Percentiles rank a stretch among this genome's conserved stretches.
Evolutionary conservation across 1,140 invertebrate genomes (phyloP).

Genomic region (Tetramorium simillimum): DNA sequence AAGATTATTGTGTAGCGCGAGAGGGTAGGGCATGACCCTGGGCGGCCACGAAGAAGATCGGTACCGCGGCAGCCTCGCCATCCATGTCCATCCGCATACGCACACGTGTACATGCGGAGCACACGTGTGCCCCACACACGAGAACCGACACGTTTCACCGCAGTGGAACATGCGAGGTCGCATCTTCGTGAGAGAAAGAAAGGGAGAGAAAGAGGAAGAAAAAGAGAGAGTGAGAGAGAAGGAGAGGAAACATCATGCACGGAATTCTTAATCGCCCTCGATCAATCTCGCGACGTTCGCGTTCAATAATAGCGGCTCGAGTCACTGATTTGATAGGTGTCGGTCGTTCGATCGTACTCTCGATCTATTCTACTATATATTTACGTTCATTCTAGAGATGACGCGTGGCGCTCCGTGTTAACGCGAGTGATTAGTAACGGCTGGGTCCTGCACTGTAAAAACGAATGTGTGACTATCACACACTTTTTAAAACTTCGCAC

Average conservation of each 20-base stretch:
- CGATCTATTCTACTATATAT: not conserved
- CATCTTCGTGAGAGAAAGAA: conserved; percentile 17
- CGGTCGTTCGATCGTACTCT: not conserved
- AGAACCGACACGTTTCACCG: conserved; percentile 17
- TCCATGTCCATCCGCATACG: conserved; percentile 48
- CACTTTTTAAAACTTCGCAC: too few relatives aligned
- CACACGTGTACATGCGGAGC: conserved; percentile 34
- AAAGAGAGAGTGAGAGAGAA: conserved; percentile 45
- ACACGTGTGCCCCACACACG: conserved; percentile 29
- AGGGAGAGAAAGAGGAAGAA: conserved; percentile 51
- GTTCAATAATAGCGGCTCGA: not conserved
- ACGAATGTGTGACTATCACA: too few relatives aligned
- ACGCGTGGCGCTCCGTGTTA: too few relatives aligned
- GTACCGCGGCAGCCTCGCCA: conserved; percentile 65
- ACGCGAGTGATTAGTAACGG: too few relatives aligned
- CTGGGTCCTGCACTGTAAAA: too few relatives aligned
- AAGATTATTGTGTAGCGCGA: conserved; percentile 80
- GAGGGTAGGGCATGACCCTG: conserved; percentile 84
- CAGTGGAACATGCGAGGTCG: conserved; percentile 27
- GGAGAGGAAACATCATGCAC: conserved; percentile 78
- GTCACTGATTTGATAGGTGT: conserved; percentile 50
- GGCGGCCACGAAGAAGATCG: conserved; percentile 79
- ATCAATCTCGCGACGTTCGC: conserved; percentile 73
- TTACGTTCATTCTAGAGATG: too few relatives aligned
- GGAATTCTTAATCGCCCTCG: conserved; percentile 84